A percentile compares a stretch with the other conserved stretches of the same genome.
These are phyloP conservation scores for Nomada ferruginata DNA, from an alignment of 2,888 invertebrate species.

Conservation along the genomic window DNA sequence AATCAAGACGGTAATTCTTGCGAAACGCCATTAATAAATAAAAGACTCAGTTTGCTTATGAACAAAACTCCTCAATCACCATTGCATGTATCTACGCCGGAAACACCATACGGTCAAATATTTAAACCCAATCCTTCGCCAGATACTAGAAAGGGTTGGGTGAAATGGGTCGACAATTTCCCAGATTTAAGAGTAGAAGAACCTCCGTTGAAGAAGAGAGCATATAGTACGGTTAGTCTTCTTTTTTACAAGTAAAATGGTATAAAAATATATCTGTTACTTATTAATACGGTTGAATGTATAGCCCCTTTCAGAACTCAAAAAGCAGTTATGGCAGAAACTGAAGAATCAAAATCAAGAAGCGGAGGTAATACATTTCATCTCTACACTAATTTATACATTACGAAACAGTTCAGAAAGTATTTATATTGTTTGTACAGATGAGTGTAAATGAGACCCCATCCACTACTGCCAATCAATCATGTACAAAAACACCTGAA, in stretches of 20 bases:
- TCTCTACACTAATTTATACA: not conserved
- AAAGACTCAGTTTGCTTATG: constrained; percentile 74
- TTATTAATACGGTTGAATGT: constrained; percentile 21
- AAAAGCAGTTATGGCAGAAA: constrained; percentile 82
- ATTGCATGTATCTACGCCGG: constrained; percentile 85
- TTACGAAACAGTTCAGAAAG: not conserved
- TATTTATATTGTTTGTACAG: constrained; percentile 3
- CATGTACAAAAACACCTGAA: not conserved
- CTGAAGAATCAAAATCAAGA: constrained; percentile 70
- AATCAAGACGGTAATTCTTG: constrained; percentile 32
- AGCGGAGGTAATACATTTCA: constrained; percentile 60
- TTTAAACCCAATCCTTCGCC: constrained; percentile 85
- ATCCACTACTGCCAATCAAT: not conserved
- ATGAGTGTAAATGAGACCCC: not conserved
- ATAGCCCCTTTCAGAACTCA: constrained; percentile 82
- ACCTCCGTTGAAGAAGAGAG: constrained; percentile 77
- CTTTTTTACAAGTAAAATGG: not conserved
- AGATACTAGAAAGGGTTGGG: constrained; percentile 85
- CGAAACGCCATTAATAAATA: constrained; percentile 77
- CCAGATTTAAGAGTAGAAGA: constrained; percentile 83
- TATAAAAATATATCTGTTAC: constrained; percentile 1
- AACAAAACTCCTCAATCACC: constrained; percentile 82
- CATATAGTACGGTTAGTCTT: constrained; percentile 82
- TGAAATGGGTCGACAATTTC: constrained; percentile 84
- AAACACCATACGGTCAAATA: constrained; percentile 86